Evolutionary conservation across 1,140 invertebrate species (phyloP).

Genomic region (Zaprionus davidi): DNA sequence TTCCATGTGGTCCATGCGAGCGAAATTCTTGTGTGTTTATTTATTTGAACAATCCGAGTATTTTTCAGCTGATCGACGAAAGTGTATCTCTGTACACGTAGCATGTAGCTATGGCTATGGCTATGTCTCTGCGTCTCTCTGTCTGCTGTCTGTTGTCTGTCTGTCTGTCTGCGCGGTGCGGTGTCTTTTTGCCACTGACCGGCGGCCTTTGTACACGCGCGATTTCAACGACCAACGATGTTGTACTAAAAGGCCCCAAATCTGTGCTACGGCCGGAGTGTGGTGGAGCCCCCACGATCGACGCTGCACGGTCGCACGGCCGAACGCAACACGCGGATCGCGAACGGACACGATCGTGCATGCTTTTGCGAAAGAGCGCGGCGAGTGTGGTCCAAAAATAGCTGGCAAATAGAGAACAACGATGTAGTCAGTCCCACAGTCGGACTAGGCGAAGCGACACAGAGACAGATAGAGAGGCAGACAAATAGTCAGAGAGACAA

Average conservation of each 20-base stretch:
- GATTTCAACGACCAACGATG: conserved; percentile 73
- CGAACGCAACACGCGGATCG: conserved; percentile 25
- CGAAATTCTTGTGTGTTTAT: conserved; percentile 5
- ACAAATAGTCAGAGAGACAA: neutral
- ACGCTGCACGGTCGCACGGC: neutral
- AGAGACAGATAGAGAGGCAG: neutral
- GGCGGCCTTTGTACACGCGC: conserved; percentile 27
- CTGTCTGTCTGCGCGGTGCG: conserved; percentile 16
- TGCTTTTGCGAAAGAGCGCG: conserved; percentile 57
- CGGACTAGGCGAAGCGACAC: neutral
- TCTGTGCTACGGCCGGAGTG: conserved; percentile 56
- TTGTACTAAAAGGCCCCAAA: conserved; percentile 70
- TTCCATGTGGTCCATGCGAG: conserved; percentile 1
- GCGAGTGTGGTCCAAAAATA: conserved; percentile 67
- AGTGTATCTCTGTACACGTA: conserved; percentile 5
- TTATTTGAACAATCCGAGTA: conserved; percentile 6
- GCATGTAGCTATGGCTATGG: neutral
- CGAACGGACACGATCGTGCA: conserved; percentile 35
- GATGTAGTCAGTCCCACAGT: neutral
- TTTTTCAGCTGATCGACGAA: conserved; percentile 6
- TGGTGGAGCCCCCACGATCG: too few species aligned
- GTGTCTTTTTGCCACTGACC: conserved; percentile 27
- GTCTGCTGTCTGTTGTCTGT: conserved; percentile 45
- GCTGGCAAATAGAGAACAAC: conserved; percentile 20
- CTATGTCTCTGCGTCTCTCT: conserved; percentile 50